A percentile compares a stretch with the other conserved stretches of the same genome.
phyloP scores from a whole-genome alignment of 2,888 invertebrate species.

The Notocelia uddmanniana region DNA sequence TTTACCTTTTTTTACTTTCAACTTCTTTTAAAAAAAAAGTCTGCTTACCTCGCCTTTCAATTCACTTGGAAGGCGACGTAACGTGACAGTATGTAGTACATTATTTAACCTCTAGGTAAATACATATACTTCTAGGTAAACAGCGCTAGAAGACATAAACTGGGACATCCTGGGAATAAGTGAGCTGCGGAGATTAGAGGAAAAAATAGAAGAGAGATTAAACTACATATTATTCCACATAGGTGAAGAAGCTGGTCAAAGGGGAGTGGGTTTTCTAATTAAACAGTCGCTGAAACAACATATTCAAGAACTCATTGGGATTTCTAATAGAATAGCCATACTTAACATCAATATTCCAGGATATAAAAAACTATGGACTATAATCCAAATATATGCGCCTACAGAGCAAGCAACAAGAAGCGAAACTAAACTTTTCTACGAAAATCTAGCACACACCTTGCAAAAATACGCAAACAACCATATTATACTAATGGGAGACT shows the following conservation, averaged over 20 bases:
- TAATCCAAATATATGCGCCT: background rate
- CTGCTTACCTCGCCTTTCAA: too few relatives aligned
- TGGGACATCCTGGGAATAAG: constrained; percentile 15
- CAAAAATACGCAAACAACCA: background rate
- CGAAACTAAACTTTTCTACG: background rate
- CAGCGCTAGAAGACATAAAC: constrained; percentile 13
- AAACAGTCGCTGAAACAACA: background rate
- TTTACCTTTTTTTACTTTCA: too few relatives aligned
- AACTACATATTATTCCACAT: constrained; percentile 2
- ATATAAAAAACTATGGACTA: too few relatives aligned
- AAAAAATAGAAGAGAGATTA: background rate
- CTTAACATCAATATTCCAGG: background rate
- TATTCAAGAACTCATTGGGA: background rate
- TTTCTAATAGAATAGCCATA: background rate
- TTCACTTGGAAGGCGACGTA: too few relatives aligned
- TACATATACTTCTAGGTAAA: too few relatives aligned
- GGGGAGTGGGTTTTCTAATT: constrained; percentile 2
- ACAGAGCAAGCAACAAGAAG: background rate
- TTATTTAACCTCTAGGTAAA: too few relatives aligned
- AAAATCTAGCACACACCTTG: background rate
- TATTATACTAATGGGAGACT: background rate
- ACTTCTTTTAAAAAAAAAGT: too few relatives aligned
- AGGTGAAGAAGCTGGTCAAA: background rate
- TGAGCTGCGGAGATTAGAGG: background rate
- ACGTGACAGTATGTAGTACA: too few relatives aligned